Evolutionary conservation across 1,140 invertebrate species (phyloP), one percentile per base, ranked within the genome.

Genomic region (Drosophila saltans): DNA sequence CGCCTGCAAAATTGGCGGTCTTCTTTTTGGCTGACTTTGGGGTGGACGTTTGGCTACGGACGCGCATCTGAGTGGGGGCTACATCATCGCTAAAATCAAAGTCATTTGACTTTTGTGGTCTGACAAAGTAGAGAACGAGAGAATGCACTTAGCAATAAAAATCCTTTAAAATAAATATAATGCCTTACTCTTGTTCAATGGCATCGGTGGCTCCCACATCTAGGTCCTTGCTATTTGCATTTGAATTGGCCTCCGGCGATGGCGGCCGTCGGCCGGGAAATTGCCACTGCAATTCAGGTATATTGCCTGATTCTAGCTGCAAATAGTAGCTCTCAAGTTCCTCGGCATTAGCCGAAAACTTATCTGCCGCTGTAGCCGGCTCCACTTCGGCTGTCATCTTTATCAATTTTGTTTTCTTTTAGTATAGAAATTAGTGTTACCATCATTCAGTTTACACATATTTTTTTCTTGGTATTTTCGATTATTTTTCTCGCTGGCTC

Each of bases 71-170:
- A 10, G 94, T 93, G 2, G 84, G 84, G 1, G 93, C 92, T 86
- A 94, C 94, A 75, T 95, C 94, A 72, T 95, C 94, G 91, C 94
- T 94, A 45, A 95, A 95, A 79, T 95, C 94, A 78, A 94, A 95
- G 66, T 95, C 94, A 24, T 94, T 94, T 24, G 81, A 65, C 70
- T 94, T 93, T 66, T 93, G 93, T 2, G 92, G 79, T 52, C 94
- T 94, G 66, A n/a, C n/a, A 2, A 81, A 33, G 4, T 26, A 72
- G 36, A 40, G 1, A 48, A 16, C 16, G 16, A 16, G 16, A 16
- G 16, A 39, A 11, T 9, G 7, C 11, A 33, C 21, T 7, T 59
- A 16, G 1, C 7, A 28, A 61, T 11, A 6, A 10, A 4, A 72
- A 10, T 39, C 28, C 8, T 8, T 24, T 3, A n/a, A 11, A 6